Conservation (phyloP, 2,797 vertebrate species). For the Pampus argenteus region DNA sequence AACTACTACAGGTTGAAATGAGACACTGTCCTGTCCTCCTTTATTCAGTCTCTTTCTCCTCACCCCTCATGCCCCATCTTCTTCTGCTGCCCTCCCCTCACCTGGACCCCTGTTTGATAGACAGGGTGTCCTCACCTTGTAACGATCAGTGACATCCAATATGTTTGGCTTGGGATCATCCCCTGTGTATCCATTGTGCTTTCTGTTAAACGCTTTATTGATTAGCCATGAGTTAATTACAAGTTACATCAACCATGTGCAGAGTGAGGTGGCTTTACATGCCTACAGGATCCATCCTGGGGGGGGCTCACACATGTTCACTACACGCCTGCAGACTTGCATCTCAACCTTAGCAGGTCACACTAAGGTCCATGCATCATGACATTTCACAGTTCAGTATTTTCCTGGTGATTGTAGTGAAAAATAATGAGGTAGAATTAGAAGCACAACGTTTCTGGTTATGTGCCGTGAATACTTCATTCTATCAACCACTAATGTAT, state of each 20-base stretch:
- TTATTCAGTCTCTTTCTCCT: conserved; percentile 11
- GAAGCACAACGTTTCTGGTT: conserved; percentile 51
- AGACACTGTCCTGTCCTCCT: conserved; percentile 5
- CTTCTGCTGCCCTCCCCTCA: conserved; percentile 7
- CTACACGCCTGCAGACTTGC: conserved; percentile 43
- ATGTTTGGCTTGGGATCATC: conserved; percentile 77
- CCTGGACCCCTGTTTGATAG: conserved; percentile 58
- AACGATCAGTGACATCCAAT: conserved; percentile 80
- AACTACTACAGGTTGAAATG: conserved; percentile 14
- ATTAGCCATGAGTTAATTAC: conserved; percentile 83
- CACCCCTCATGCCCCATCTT: conserved; percentile 31
- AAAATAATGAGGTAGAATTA: conserved; percentile 52
- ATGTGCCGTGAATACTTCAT: conserved; percentile 52
- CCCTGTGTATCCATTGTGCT: conserved; percentile 74
- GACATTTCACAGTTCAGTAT: conserved; percentile 67
- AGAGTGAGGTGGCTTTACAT: conserved; percentile 28
- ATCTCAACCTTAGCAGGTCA: conserved; percentile 39
- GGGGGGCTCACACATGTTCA: conserved; percentile 44
- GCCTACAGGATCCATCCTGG: conserved; percentile 44
- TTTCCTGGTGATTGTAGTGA: conserved; percentile 40
- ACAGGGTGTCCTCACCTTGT: conserved; percentile 77
- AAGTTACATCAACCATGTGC: conserved; percentile 67
- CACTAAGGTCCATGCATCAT: conserved; percentile 55
- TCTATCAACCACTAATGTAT: conserved; percentile 68
- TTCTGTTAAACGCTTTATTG: conserved; percentile 80